These are phyloP conservation scores for Dermolepida albohirtum DNA, from an alignment of 2,888 invertebrate species.

Conservation along the genomic window DNA sequence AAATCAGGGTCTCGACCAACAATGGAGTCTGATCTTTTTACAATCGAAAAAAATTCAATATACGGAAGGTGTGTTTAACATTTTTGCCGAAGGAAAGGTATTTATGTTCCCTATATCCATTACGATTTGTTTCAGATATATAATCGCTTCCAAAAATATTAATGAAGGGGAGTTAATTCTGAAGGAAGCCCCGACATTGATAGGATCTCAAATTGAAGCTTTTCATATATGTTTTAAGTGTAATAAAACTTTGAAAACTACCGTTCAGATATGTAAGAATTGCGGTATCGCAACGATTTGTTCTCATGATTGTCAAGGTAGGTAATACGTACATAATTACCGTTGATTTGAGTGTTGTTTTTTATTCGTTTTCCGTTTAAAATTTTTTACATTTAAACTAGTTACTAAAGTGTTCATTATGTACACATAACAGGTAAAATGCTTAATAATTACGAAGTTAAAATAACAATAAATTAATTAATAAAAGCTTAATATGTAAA, in stretches of 20 bases:
- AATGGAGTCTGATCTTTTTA: background rate
- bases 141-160: slow-evolving; percentile 71
- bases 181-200: slow-evolving; percentile 71
- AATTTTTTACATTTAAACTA: no score
- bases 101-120: background rate
- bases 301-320: slow-evolving; percentile 50
- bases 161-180: slow-evolving; percentile 70
- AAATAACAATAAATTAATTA: no score
- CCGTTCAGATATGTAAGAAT: slow-evolving; percentile 45
- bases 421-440: no score
- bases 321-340: background rate
- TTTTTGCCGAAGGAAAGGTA: no score
- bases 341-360: no score
- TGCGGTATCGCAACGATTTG: slow-evolving; percentile 57
- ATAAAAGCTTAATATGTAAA: no score
- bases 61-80: slow-evolving; percentile 31
- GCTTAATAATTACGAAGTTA: no score
- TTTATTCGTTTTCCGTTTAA: no score
- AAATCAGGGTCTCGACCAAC: no score
- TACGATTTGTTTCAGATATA: slow-evolving; percentile 61
- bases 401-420: no score
- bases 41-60: slow-evolving; percentile 17
- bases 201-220: slow-evolving; percentile 72
- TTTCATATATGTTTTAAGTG: slow-evolving; percentile 79
- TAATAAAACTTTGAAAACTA: slow-evolving; percentile 68